Percentiles rank a stretch among this genome's conserved stretches.
Evolutionary conservation across 1,140 invertebrate genomes (phyloP).

Genomic region (Calephelis nemesis): DNA sequence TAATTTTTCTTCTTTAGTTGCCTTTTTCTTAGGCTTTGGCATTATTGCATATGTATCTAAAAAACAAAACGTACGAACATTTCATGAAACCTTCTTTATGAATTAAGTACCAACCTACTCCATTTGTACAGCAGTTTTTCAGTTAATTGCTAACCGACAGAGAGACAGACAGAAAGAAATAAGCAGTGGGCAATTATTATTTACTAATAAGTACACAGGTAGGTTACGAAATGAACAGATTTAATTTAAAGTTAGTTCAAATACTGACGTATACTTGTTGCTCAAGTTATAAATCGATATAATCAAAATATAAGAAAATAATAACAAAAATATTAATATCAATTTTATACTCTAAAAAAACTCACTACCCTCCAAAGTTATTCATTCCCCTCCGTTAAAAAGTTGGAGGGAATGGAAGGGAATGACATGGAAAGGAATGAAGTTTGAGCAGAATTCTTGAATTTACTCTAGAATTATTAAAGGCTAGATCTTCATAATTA

Average conservation of each 20-base stretch:
- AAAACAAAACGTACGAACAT: constrained; percentile 1
- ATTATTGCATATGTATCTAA: constrained; percentile 1
- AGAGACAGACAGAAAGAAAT: no score
- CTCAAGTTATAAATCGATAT: not conserved
- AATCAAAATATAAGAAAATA: not conserved
- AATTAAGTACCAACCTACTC: no score
- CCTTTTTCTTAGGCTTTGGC: not conserved
- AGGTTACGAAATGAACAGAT: no score
- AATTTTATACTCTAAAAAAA: not conserved
- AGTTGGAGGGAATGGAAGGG: not conserved
- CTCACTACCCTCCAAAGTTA: not conserved
- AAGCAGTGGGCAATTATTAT: no score
- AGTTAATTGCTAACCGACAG: no score
- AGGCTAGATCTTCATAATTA: not conserved
- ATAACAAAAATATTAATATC: not conserved
- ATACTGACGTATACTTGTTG: not conserved
- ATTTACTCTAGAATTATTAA: not conserved
- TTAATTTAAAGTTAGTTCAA: not conserved
- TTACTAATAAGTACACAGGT: no score
- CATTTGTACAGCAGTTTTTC: no score
- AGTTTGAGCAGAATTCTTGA: not conserved
- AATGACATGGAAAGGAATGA: constrained; percentile 1
- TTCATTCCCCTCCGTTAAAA: constrained; percentile 3
- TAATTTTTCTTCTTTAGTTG: constrained; percentile 7
- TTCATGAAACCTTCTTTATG: constrained; percentile 7